Percentiles rank a stretch among this genome's conserved stretches.
Conservation (phyloP, 2,888 invertebrate species). For the Itoplectis maculator region DNA sequence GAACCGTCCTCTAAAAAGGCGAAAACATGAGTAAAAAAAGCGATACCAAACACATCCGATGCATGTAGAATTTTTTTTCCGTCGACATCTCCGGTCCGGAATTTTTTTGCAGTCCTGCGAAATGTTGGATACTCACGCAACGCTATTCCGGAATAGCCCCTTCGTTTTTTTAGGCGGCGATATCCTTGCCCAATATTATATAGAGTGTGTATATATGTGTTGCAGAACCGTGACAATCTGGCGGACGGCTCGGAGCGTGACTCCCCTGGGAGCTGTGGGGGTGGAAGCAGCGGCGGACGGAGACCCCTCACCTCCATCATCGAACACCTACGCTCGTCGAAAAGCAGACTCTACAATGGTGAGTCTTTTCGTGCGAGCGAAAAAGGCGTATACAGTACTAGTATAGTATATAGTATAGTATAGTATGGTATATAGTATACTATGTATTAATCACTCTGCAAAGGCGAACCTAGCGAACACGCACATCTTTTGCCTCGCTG, state of each 20-base stretch:
- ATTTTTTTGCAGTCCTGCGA: slow-evolving; percentile 14
- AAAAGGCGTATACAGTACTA: not conserved
- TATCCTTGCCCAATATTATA: slow-evolving; percentile 29
- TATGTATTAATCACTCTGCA: slow-evolving; percentile 62
- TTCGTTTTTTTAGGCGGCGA: slow-evolving; percentile 27
- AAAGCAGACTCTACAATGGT: slow-evolving; percentile 81
- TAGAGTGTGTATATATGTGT: slow-evolving; percentile 54
- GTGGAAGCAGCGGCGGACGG: slow-evolving; percentile 80
- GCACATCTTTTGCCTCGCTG: slow-evolving; percentile 24
- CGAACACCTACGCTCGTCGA: slow-evolving; percentile 81
- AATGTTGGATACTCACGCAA: slow-evolving; percentile 48
- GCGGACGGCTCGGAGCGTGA: slow-evolving; percentile 82
- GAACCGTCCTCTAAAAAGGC: not conserved
- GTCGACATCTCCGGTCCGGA: not conserved
- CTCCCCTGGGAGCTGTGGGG: slow-evolving; percentile 81
- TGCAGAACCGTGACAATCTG: slow-evolving; percentile 82
- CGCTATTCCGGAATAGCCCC: slow-evolving; percentile 45
- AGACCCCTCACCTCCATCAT: slow-evolving; percentile 82
- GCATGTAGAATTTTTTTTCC: slow-evolving; percentile 40
- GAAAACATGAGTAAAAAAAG: not conserved
- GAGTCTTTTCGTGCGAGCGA: slow-evolving; percentile 66
- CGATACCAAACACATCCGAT: slow-evolving; percentile 39
- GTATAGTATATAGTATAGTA: too few species aligned
- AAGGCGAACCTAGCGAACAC: slow-evolving; percentile 21
- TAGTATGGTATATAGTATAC: too few species aligned